Evolutionary conservation across 2,888 invertebrate genomes (phyloP).

Genomic region (Athalia rosae): DNA sequence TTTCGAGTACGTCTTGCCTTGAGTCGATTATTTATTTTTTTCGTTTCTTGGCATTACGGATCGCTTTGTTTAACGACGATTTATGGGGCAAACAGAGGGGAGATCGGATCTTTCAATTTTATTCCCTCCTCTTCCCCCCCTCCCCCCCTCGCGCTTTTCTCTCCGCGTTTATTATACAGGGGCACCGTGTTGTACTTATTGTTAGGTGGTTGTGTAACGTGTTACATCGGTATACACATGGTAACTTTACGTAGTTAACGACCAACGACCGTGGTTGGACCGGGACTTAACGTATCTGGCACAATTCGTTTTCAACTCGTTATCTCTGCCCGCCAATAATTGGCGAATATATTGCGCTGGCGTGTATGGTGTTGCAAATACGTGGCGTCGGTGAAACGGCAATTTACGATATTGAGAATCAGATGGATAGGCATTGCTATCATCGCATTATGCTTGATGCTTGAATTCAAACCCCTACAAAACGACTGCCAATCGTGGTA

Average conservation of each 20-base stretch:
- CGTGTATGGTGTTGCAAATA: neutral
- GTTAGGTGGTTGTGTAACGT: constrained; percentile 15
- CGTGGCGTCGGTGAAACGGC: neutral
- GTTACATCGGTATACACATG: neutral
- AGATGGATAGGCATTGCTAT: constrained; percentile 23
- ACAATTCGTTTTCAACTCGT: constrained; percentile 58
- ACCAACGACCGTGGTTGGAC: constrained; percentile 21
- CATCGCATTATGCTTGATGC: neutral
- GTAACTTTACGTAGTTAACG: constrained; percentile 16
- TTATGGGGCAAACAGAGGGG: neutral
- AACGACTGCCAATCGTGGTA: neutral
- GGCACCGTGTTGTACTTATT: neutral
- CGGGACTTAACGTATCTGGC: constrained; percentile 43
- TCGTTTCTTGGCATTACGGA: too few species aligned
- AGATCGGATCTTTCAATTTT: constrained; percentile 13
- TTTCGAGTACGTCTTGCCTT: neutral
- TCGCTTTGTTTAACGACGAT: neutral
- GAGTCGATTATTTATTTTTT: neutral
- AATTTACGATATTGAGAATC: constrained; percentile 20
- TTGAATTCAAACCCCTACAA: neutral
- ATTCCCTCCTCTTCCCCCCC: neutral
- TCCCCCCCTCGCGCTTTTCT: neutral
- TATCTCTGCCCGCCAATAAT: constrained; percentile 55
- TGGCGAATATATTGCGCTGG: constrained; percentile 51
- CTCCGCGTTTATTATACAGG: neutral